Conservation (phyloP, 1,140 invertebrate species). For the Frieseomelitta varia region DNA sequence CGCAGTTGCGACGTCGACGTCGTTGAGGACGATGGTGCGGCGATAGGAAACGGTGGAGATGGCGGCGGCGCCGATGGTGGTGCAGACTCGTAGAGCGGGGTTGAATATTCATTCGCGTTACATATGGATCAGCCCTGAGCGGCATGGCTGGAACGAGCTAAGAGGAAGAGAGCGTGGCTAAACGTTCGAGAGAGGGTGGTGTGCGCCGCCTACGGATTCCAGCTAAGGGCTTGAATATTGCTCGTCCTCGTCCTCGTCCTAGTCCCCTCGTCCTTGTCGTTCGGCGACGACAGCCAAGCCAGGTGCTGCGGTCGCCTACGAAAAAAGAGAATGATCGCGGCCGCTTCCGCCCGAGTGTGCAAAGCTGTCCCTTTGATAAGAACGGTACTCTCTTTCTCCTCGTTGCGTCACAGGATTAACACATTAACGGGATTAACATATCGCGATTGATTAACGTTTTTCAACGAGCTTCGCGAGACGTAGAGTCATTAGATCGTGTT, state of each 20-base stretch:
- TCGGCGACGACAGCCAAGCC: conserved; percentile 1
- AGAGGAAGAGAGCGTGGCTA: conserved; percentile 56
- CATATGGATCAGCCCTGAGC: conserved; percentile 80
- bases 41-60: conserved; percentile 58
- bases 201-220: conserved; percentile 47
- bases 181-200: conserved; percentile 37
- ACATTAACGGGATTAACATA: neutral
- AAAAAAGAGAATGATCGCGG: conserved; percentile 36
- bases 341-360: conserved; percentile 9
- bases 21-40: conserved; percentile 58
- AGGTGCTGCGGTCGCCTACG: conserved; percentile 17
- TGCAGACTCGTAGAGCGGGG: conserved; percentile 62
- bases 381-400: neutral
- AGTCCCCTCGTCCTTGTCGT: neutral
- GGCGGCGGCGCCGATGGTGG: conserved; percentile 40
- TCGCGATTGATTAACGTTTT: conserved; percentile 35
- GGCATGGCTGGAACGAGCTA: conserved; percentile 56
- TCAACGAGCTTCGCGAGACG: neutral
- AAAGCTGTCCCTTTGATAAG: conserved; percentile 39
- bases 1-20: conserved; percentile 49
- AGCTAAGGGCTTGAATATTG: conserved; percentile 65
- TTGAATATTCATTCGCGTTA: conserved; percentile 82
- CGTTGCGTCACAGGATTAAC: neutral
- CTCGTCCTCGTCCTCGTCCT: conserved; percentile 18
- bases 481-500: neutral